Percentiles rank a stretch among this genome's conserved stretches.
phyloP scores from a whole-genome alignment of 2,888 invertebrate species.

The Alitta virens region DNA sequence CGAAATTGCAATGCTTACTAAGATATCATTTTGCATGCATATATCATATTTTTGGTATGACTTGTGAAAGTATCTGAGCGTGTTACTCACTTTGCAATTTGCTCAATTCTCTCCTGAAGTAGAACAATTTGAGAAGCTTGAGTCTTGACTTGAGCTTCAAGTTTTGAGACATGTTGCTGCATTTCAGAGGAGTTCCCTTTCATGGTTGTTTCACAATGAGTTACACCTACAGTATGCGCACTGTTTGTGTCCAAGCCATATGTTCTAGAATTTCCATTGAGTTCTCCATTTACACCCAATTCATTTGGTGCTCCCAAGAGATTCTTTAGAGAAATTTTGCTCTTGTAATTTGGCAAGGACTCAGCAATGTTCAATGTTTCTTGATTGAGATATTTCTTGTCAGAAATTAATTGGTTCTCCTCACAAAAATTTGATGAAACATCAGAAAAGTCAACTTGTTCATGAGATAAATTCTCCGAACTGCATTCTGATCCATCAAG shows the following conservation, averaged over 20 bases:
- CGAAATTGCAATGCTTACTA: too few species aligned
- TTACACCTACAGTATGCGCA: neutral
- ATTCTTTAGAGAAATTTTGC: neutral
- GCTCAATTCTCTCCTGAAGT: slow-evolving; percentile 27
- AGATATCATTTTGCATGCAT: too few species aligned
- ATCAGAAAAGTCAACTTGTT: neutral
- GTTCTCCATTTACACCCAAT: too few species aligned
- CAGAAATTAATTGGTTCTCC: neutral
- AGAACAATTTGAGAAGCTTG: slow-evolving; percentile 19
- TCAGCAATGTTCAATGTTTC: neutral
- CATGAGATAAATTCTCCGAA: neutral
- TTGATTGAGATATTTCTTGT: neutral
- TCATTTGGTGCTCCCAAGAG: too few species aligned
- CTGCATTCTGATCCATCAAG: neutral
- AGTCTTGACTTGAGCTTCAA: slow-evolving; percentile 4
- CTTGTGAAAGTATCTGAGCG: too few species aligned
- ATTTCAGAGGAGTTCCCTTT: slow-evolving; percentile 1
- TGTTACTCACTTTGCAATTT: slow-evolving; percentile 10
- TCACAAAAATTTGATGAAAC: neutral
- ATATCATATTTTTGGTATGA: too few species aligned
- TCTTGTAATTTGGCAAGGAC: neutral
- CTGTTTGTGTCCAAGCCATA: too few species aligned
- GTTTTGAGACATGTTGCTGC: slow-evolving; percentile 8
- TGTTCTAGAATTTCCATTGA: too few species aligned
- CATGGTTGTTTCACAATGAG: neutral